phyloP scores from a whole-genome alignment of 2,113 vertebrate species.

The Macrotis lagotis region DNA sequence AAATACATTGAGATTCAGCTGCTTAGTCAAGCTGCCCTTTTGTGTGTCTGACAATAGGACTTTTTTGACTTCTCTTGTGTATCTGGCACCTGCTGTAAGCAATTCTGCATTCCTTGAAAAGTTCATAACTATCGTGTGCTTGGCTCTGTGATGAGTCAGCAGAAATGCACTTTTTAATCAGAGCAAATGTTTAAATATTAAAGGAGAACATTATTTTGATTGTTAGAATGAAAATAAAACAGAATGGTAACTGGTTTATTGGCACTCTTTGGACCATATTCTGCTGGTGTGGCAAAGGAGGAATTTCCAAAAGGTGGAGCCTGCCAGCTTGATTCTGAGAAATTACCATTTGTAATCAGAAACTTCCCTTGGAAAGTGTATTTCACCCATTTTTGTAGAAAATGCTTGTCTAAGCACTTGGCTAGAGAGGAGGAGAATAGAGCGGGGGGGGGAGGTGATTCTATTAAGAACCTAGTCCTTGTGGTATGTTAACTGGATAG shows the following conservation, averaged over 20 bases:
- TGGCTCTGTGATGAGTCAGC: conserved; percentile 33
- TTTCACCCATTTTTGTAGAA: background rate
- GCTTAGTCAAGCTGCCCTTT: conserved; percentile 26
- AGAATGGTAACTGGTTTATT: conserved; percentile 11
- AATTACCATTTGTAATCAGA: conserved; percentile 40
- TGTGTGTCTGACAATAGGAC: background rate
- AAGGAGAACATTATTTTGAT: conserved; percentile 46
- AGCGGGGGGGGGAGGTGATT: background rate
- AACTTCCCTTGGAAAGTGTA: conserved; percentile 24
- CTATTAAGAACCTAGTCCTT: background rate
- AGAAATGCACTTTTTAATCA: conserved; percentile 44
- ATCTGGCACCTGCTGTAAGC: conserved; percentile 51
- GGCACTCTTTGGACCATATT: background rate
- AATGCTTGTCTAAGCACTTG: background rate
- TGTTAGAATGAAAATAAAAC: conserved; percentile 54
- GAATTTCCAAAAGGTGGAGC: conserved; percentile 51
- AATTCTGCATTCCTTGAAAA: conserved; percentile 44
- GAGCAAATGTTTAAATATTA: conserved; percentile 53
- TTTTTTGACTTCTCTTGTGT: conserved; percentile 27
- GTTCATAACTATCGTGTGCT: conserved; percentile 44
- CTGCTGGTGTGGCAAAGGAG: conserved; percentile 22
- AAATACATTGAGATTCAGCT: conserved; percentile 14
- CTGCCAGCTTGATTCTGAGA: conserved; percentile 38
- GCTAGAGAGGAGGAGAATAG: background rate
- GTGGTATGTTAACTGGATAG: background rate